Evolutionary conservation across 2,888 invertebrate genomes (phyloP).

Genomic region (Dicyrtoma fusca): DNA sequence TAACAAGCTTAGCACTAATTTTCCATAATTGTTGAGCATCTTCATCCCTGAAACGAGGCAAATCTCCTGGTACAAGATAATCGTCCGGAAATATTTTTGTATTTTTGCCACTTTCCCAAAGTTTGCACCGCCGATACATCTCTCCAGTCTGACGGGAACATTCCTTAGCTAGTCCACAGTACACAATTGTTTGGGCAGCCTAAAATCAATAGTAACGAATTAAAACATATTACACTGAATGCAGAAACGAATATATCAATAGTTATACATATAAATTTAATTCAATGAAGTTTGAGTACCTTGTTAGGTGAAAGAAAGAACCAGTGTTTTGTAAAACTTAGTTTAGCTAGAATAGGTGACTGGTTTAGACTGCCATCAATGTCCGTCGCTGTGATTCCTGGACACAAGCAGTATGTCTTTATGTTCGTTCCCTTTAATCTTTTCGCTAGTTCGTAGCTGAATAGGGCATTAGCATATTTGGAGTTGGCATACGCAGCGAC

Average conservation of each 20-base stretch:
- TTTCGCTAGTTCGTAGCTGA: constrained; percentile 58
- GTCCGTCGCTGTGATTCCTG: constrained; percentile 48
- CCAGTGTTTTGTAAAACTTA: constrained; percentile 9
- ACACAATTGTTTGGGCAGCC: constrained; percentile 62
- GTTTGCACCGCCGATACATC: constrained; percentile 74
- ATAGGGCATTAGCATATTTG: constrained; percentile 60
- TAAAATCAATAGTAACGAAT: not conserved
- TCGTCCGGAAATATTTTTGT: constrained; percentile 15
- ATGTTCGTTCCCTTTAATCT: constrained; percentile 43
- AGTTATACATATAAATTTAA: too few species aligned
- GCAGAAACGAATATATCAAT: too few species aligned
- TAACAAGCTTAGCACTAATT: constrained; percentile 67
- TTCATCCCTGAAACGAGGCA: constrained; percentile 67
- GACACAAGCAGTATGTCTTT: constrained; percentile 45
- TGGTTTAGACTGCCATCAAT: constrained; percentile 36
- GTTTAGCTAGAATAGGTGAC: not conserved
- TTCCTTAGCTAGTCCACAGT: constrained; percentile 75
- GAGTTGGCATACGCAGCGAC: constrained; percentile 58
- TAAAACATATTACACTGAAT: not conserved
- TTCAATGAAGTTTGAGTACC: too few species aligned
- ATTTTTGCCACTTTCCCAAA: constrained; percentile 63
- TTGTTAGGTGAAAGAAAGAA: constrained; percentile 15
- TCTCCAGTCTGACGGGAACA: constrained; percentile 70
- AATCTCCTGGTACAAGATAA: constrained; percentile 53
- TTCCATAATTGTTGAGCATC: constrained; percentile 72